A percentile compares a stretch with the other conserved stretches of the same genome.
These are phyloP conservation scores for Spisula solida DNA, from an alignment of 2,888 invertebrate species.

Conservation along the genomic window DNA sequence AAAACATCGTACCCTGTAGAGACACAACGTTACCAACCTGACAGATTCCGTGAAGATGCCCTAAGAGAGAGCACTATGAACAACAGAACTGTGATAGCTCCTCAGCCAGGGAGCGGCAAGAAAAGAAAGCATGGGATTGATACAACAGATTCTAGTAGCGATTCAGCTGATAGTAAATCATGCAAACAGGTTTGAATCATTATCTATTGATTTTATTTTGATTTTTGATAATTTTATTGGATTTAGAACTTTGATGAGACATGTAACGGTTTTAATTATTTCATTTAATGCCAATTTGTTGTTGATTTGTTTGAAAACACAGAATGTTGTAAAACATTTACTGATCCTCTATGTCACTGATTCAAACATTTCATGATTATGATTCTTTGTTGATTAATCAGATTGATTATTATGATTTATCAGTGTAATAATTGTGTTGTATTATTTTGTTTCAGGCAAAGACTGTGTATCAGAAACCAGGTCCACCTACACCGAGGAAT, in stretches of 20 bases:
- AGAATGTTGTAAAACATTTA: too few relatives aligned
- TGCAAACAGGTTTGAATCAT: conserved; percentile 58
- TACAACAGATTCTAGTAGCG: conserved; percentile 61
- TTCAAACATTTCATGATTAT: too few relatives aligned
- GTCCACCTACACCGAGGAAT: conserved; percentile 81
- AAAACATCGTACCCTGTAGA: conserved; percentile 87
- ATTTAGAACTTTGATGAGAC: too few relatives aligned
- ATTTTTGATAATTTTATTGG: too few relatives aligned
- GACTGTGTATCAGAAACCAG: conserved; percentile 79
- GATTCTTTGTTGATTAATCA: too few relatives aligned
- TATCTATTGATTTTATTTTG: too few relatives aligned
- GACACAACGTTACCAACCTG: conserved; percentile 77
- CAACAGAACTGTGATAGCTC: conserved; percentile 44
- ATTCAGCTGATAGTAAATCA: conserved; percentile 64
- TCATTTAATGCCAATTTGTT: too few relatives aligned
- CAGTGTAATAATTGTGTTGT: too few relatives aligned
- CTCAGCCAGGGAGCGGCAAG: conserved; percentile 64
- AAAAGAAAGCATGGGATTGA: conserved; percentile 69
- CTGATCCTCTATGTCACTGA: too few relatives aligned
- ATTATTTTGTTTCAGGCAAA: conserved; percentile 51
- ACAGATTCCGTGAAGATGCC: conserved; percentile 68
- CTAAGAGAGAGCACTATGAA: conserved; percentile 71
- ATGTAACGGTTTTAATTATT: too few relatives aligned
- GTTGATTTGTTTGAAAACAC: too few relatives aligned
- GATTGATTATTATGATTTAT: too few relatives aligned